phyloP scores from a whole-genome alignment of 2,888 invertebrate species.

The Agrotis clavis region DNA sequence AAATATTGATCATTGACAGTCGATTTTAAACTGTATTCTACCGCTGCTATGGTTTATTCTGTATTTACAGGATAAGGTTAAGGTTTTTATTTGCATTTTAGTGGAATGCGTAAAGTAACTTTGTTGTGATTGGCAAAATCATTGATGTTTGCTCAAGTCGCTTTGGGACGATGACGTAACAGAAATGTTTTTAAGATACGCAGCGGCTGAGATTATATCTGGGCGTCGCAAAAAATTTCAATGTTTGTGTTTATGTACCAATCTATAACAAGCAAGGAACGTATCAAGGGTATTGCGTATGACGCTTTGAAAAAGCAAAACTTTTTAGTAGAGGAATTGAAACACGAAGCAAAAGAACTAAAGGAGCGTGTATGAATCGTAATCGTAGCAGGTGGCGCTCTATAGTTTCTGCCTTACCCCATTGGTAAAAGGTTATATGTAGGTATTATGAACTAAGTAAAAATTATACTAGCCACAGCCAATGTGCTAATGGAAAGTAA shows the following conservation, averaged over 20 bases:
- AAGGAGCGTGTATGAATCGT: neutral
- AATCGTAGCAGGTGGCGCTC: neutral
- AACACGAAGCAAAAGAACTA: neutral
- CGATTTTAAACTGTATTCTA: constrained; percentile 46
- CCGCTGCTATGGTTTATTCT: constrained; percentile 5
- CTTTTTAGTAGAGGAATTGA: neutral
- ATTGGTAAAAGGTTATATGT: neutral
- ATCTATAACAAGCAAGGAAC: neutral
- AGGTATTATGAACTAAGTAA: neutral
- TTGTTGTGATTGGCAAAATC: constrained; percentile 72
- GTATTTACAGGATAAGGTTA: constrained; percentile 1
- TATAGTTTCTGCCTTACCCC: neutral
- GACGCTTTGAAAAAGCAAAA: neutral
- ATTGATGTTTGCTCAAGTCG: constrained; percentile 53
- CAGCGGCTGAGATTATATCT: constrained; percentile 46
- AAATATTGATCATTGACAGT: constrained; percentile 54
- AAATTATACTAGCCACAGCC: neutral
- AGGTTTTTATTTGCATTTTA: constrained; percentile 63
- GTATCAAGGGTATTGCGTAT: neutral
- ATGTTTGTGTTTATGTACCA: constrained; percentile 18
- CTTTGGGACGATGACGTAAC: constrained; percentile 62
- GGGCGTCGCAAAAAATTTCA: constrained; percentile 31
- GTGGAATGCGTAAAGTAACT: constrained; percentile 57
- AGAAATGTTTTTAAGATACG: constrained; percentile 45
- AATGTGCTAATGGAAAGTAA: constrained; percentile 16